These are phyloP conservation scores for Colistium nudipinnis DNA, from an alignment of 2,113 vertebrate species.

Conservation along the genomic window DNA sequence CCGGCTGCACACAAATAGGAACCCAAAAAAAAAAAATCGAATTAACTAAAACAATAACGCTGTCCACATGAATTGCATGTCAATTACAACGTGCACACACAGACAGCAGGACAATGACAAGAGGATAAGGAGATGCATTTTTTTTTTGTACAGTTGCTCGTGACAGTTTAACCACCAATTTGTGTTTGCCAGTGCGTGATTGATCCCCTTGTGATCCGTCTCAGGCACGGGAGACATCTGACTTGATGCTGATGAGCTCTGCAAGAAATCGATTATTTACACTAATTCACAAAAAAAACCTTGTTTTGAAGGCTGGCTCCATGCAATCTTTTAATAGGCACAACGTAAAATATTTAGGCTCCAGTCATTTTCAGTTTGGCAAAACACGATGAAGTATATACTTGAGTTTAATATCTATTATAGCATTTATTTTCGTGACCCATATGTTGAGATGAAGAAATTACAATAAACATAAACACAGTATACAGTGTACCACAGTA, in stretches of 20 bases:
- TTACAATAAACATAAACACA: not conserved
- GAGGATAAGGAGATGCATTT: not conserved
- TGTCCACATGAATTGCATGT: not conserved
- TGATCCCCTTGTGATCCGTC: constrained; percentile 12
- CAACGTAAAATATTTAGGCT: too few species aligned
- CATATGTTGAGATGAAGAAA: not conserved
- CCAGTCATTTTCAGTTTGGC: too few species aligned
- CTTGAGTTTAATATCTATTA: too few species aligned
- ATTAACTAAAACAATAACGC: not conserved
- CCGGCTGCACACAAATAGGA: constrained; percentile 6
- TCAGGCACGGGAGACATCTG: constrained; percentile 22
- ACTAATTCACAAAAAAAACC: not conserved
- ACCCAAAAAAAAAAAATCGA: not conserved
- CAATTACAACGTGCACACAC: not conserved
- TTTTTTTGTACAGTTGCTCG: too few species aligned
- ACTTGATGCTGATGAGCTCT: constrained; percentile 12
- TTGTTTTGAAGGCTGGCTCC: not conserved
- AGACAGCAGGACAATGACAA: too few species aligned
- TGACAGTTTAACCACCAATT: too few species aligned
- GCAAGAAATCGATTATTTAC: constrained; percentile 38
- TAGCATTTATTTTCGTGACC: too few species aligned
- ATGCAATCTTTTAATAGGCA: too few species aligned
- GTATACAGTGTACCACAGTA: too few species aligned
- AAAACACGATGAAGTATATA: too few species aligned
- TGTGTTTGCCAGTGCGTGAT: not conserved